A percentile compares a stretch with the other conserved stretches of the same genome.
Evolutionary conservation across 2,113 vertebrate species (phyloP).

Genomic region (Chloropsis hardwickii): DNA sequence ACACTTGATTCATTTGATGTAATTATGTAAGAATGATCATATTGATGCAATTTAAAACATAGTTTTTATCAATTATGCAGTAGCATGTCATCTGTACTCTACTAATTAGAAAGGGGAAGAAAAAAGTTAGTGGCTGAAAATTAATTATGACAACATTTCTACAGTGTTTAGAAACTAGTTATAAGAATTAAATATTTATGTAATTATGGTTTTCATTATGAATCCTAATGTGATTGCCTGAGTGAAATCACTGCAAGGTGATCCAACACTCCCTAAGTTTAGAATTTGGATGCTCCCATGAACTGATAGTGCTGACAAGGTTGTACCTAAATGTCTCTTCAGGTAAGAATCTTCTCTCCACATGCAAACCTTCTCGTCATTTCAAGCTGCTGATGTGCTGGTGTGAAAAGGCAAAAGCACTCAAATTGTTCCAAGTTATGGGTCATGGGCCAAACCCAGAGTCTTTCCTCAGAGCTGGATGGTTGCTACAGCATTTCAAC

Average conservation of each 20-base stretch:
- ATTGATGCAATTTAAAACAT: conserved; percentile 56
- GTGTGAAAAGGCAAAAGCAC: not conserved
- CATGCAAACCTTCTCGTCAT: not conserved
- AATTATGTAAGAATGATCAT: conserved; percentile 21
- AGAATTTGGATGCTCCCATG: not conserved
- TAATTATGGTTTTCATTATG: conserved; percentile 49
- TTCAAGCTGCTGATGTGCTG: not conserved
- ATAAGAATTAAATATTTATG: conserved; percentile 69
- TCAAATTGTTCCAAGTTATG: not conserved
- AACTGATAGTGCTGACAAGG: not conserved
- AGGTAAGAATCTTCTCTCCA: not conserved
- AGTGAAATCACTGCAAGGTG: conserved; percentile 28
- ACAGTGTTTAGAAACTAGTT: conserved; percentile 57
- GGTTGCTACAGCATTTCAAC: not conserved
- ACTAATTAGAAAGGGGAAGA: conserved; percentile 68
- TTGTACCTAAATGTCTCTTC: not conserved
- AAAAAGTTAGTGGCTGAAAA: conserved; percentile 53
- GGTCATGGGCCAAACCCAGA: not conserved
- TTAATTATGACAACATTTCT: conserved; percentile 63
- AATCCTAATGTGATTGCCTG: conserved; percentile 17
- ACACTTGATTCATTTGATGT: conserved; percentile 21
- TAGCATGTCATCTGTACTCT: conserved; percentile 42
- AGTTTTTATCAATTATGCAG: conserved; percentile 67
- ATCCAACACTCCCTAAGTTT: not conserved
- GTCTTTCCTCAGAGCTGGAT: not conserved